A percentile compares a stretch with the other conserved stretches of the same genome.
These are phyloP conservation scores for Lycophotia porphyrea DNA, from an alignment of 2,888 invertebrate species.

Conservation along the genomic window DNA sequence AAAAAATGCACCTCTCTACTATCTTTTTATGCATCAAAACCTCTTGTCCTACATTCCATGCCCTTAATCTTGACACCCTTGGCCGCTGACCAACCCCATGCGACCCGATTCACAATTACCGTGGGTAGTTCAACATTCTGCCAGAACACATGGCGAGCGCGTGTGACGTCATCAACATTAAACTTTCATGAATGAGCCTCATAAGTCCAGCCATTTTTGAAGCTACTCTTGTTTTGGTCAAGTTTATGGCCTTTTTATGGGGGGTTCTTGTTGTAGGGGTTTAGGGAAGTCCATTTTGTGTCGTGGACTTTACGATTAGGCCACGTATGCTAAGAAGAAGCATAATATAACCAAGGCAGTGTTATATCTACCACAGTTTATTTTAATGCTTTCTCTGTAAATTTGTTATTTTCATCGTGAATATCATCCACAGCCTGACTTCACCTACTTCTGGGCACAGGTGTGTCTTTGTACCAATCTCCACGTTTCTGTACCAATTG, in stretches of 20 bases:
- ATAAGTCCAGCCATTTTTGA: constrained; percentile 33
- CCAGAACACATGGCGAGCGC: constrained; percentile 25
- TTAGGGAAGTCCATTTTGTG: constrained; percentile 17
- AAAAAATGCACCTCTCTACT: background rate
- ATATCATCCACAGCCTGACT: background rate
- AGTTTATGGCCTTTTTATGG: constrained; percentile 34
- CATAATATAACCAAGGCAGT: background rate
- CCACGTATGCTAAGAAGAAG: background rate
- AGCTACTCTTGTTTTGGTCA: constrained; percentile 18
- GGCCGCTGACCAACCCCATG: constrained; percentile 47
- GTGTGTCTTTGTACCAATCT: background rate
- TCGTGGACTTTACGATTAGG: background rate
- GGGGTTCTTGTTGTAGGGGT: background rate
- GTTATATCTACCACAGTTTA: background rate
- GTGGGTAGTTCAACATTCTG: constrained; percentile 41
- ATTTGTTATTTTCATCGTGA: too few relatives aligned
- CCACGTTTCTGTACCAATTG: background rate
- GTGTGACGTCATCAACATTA: constrained; percentile 43
- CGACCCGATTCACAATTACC: constrained; percentile 22
- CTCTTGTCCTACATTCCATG: constrained; percentile 27
- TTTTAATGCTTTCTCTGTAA: background rate
- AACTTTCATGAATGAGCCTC: constrained; percentile 35
- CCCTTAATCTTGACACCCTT: constrained; percentile 53
- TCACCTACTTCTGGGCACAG: background rate
- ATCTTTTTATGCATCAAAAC: constrained; percentile 12